Percentiles rank a stretch among this genome's conserved stretches.
These are phyloP conservation scores for Macropis europaea DNA, from an alignment of 2,888 invertebrate genomes.

Conservation along the genomic window DNA sequence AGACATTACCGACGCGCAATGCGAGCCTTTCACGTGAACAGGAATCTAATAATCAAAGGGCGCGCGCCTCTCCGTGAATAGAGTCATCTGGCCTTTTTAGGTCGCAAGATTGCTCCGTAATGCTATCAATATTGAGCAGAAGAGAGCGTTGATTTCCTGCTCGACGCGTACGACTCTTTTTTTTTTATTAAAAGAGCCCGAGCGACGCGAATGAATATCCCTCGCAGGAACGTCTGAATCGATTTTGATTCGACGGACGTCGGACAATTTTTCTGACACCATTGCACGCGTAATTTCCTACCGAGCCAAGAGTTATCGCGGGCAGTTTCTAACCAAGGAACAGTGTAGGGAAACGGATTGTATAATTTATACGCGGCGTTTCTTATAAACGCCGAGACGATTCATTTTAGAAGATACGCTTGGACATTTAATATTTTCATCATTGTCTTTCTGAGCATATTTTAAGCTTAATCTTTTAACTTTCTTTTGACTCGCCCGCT, in stretches of 20 bases:
- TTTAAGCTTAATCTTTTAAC: not conserved
- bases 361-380: not conserved
- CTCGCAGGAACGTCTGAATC: not conserved
- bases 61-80: conserved; percentile 36
- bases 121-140: conserved; percentile 11
- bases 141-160: conserved; percentile 33
- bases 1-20: conserved; percentile 9
- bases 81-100: conserved; percentile 33
- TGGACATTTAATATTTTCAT: not conserved
- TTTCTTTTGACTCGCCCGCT: not conserved
- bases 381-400: too few relatives aligned
- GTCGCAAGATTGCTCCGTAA: conserved; percentile 25
- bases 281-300: too few relatives aligned
- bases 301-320: too few relatives aligned
- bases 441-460: not conserved
- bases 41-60: conserved; percentile 47
- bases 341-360: too few relatives aligned
- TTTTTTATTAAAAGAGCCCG: conserved; percentile 7
- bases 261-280: not conserved
- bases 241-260: not conserved
- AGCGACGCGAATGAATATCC: not conserved
- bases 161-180: not conserved
- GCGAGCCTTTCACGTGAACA: conserved; percentile 10
- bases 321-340: too few relatives aligned
- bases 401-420: not conserved